phyloP scores from a whole-genome alignment of 2,888 invertebrate genomes.

The Nomada lathburiana region DNA sequence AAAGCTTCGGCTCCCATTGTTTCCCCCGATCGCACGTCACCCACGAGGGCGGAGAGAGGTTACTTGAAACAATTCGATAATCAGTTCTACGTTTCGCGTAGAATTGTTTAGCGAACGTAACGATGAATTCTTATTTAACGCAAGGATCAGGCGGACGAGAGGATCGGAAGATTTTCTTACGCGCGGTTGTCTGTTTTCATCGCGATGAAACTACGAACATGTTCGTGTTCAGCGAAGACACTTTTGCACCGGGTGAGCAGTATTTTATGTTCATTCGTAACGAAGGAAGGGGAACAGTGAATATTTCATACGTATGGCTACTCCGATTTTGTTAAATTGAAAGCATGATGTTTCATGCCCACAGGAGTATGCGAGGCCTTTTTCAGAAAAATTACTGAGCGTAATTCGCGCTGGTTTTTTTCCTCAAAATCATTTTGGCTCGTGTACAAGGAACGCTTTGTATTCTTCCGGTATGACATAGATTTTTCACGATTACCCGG shows the following conservation, averaged over 20 bases:
- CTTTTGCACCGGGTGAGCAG: conserved; percentile 23
- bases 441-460: conserved; percentile 46
- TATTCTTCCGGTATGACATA: conserved; percentile 55
- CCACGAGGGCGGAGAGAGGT: neutral
- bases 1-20: conserved; percentile 21
- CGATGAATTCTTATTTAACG: conserved; percentile 25
- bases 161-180: conserved; percentile 37
- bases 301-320: conserved; percentile 46
- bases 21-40: neutral
- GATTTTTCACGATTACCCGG: conserved; percentile 57
- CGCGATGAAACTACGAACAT: neutral
- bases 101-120: neutral
- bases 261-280: conserved; percentile 34
- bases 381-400: conserved; percentile 60
- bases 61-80: neutral
- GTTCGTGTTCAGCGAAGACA: conserved; percentile 32
- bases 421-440: conserved; percentile 54
- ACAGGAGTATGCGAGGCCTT: conserved; percentile 40
- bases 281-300: conserved; percentile 16
- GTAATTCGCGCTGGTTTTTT: conserved; percentile 56
- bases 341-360: conserved; percentile 45
- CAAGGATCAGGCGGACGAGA: conserved; percentile 4
- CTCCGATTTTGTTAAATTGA: conserved; percentile 50
- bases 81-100: neutral
- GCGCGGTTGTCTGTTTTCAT: conserved; percentile 16